Conservation (phyloP, 2,797 vertebrate species). For the Alcedo quadribrachys region DNA sequence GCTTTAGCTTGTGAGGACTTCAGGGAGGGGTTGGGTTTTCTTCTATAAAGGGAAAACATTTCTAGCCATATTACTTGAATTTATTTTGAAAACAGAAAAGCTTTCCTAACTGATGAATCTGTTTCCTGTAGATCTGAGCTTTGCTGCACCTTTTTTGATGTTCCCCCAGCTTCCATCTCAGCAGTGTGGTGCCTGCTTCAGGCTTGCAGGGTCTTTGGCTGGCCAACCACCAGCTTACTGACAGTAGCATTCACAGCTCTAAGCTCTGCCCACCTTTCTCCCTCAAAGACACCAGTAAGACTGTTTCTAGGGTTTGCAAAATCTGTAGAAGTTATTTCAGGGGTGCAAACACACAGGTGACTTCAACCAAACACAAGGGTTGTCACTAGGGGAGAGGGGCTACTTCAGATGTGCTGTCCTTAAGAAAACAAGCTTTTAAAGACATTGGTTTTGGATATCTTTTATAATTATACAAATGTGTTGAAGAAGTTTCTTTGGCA, state of each 20-base stretch:
- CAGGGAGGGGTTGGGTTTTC: neutral
- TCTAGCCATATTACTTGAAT: neutral
- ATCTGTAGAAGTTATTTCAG: neutral
- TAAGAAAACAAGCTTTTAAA: neutral
- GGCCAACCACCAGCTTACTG: neutral
- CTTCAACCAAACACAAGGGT: neutral
- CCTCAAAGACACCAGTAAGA: accelerated
- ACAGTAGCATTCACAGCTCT: neutral
- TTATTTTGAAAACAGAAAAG: neutral
- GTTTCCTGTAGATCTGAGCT: neutral
- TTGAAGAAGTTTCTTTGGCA: neutral
- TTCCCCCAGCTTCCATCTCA: neutral
- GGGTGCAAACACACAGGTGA: neutral
- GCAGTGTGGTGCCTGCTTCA: neutral
- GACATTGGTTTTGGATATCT: neutral
- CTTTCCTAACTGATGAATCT: neutral
- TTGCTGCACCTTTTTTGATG: neutral
- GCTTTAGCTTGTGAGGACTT: neutral
- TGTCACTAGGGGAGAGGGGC: neutral
- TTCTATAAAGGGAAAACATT: neutral
- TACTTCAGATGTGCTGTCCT: neutral
- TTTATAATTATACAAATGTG: neutral
- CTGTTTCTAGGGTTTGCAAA: neutral
- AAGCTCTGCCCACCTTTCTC: neutral
- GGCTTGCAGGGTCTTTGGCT: neutral